Percentiles rank a stretch among this genome's conserved stretches.
Evolutionary conservation across 2,888 invertebrate species (phyloP).

Genomic region (Phasia obesa): DNA sequence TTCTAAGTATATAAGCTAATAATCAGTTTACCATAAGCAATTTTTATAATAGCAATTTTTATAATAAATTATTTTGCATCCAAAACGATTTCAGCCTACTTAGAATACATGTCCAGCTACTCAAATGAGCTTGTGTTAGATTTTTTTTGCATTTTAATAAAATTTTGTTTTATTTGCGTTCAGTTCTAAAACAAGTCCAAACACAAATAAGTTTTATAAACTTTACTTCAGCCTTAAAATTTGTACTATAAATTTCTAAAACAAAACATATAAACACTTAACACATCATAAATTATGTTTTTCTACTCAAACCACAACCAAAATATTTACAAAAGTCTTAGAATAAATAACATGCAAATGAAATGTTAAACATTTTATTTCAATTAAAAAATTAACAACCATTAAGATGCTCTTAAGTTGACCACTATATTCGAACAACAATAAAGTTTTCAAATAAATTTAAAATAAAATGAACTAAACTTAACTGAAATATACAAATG

Average conservation of each 20-base stretch:
- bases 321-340: background rate
- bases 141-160: too few relatives aligned
- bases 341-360: slow-evolving; percentile 4
- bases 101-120: too few relatives aligned
- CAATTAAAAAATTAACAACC: slow-evolving; percentile 35
- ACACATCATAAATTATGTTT: slow-evolving; percentile 25
- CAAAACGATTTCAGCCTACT: too few relatives aligned
- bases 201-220: slow-evolving; percentile 22
- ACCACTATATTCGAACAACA: slow-evolving; percentile 30
- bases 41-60: too few relatives aligned
- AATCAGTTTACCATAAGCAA: too few relatives aligned
- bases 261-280: slow-evolving; percentile 8
- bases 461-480: background rate
- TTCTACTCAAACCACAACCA: background rate
- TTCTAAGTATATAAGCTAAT: too few relatives aligned
- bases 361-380: slow-evolving; percentile 37
- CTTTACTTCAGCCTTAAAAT: background rate
- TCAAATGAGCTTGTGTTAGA: too few relatives aligned
- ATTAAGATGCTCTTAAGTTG: slow-evolving; percentile 43
- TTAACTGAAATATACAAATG: too few relatives aligned
- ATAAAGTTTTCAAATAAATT: slow-evolving; percentile 54
- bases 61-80: too few relatives aligned
- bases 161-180: too few relatives aligned
- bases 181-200: too few relatives aligned
- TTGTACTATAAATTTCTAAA: background rate